Conservation (phyloP, 2,797 vertebrate genomes). For the Leptatherina wallacei region DNA sequence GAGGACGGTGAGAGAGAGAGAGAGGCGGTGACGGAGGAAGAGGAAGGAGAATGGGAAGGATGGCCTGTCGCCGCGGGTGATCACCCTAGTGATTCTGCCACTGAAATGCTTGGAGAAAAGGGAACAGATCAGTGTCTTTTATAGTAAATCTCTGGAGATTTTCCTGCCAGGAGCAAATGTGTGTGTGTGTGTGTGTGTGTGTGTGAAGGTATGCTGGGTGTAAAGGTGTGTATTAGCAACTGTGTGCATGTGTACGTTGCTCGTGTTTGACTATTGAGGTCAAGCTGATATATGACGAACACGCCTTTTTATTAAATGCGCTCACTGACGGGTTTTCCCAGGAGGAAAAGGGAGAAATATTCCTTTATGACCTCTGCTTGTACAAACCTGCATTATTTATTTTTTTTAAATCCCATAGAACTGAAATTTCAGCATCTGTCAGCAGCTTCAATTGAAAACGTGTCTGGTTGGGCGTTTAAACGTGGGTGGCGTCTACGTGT, state of each 20-base stretch:
- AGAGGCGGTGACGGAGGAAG: too few species aligned
- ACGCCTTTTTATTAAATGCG: constrained; percentile 14
- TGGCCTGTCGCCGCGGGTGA: constrained; percentile 71
- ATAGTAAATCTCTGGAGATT: constrained; percentile 65
- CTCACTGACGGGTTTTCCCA: constrained; percentile 1
- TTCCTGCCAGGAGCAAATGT: constrained; percentile 32
- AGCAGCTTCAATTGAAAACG: constrained; percentile 38
- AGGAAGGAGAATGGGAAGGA: neutral
- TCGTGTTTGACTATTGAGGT: constrained; percentile 22
- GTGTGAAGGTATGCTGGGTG: constrained; percentile 21
- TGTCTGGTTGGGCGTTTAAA: constrained; percentile 30
- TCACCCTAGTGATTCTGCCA: constrained; percentile 90
- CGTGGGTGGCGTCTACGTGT: constrained; percentile 32
- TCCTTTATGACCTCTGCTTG: constrained; percentile 25
- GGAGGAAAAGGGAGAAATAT: neutral
- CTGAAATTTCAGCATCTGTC: constrained; percentile 50
- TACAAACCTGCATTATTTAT: constrained; percentile 17
- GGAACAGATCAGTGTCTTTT: constrained; percentile 82
- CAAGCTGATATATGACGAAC: constrained; percentile 31
- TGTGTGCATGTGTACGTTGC: constrained; percentile 19
- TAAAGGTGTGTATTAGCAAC: constrained; percentile 10
- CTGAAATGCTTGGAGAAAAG: constrained; percentile 88
- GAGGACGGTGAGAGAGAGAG: rapidly evolving
- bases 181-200: constrained; percentile 1
- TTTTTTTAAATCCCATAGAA: constrained; percentile 35